Base-by-base conservation (phyloP, 2,113 vertebrate genomes). In the Balaeniceps rex region DNA sequence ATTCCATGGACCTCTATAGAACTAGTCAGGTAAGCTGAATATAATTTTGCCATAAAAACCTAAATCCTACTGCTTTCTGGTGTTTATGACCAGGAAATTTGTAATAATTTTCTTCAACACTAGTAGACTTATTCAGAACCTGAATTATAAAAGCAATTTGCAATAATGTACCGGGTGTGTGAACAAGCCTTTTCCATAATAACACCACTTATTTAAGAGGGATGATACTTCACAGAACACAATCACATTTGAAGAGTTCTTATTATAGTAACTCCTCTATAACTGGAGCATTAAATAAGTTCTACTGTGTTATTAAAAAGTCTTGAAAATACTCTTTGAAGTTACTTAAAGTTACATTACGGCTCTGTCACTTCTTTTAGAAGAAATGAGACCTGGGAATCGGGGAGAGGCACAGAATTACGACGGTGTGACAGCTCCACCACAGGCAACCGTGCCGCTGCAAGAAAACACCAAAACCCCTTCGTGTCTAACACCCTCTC, bases 81-180 rank as follows among this genome's bases (percentile, higher is more conserved):
- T 66, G 70, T 47, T 92, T 80, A 91, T 36, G 63, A 74, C n/a
- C 33, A 95, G n/a, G n/a, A 90, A 91, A 92, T 92, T 3, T 33
- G 46, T 58, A 63, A 78, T 78, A 10, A 83, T 82, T 94, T 93
- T 88, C 79, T 87, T 64, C 63, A 70, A 70, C 34, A 34, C 34
- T 31, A 61, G 54, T 26, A 90, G 82, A 70, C 79, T 90, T 95
- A 93, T 89, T 94, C 34, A 25, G 29, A 91, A 71, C 38, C 28
- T 88, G 90, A 95, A 95, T 96, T 97, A 97, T 69, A 96, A 96
- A 97, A 87, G 87, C 84, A 94, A 91, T 97, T 96, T 98, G 92
- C 66, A 84, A 25, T 94, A 95, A 97, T 68, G 65, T 63, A 66
- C n/a, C 4, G 6, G 88, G 88, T 93, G 61, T 18, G 66, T 46